Evolutionary conservation across 1,140 invertebrate species (phyloP).

Genomic region (Lysiphlebus fabarum): DNA sequence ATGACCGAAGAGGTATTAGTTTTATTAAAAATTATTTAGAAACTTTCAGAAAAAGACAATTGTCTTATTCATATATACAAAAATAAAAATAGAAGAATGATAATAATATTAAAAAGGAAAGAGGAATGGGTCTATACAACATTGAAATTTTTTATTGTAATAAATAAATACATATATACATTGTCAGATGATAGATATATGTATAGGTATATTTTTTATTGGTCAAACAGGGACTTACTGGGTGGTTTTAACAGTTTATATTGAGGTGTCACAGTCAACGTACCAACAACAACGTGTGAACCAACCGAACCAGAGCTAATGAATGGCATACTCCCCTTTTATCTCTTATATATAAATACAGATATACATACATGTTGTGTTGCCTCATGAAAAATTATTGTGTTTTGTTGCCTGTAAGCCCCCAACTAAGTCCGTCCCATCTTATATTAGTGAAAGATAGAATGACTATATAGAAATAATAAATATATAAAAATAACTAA

Average conservation of each 20-base stretch:
- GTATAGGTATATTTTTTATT: neutral
- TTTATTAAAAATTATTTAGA: no score
- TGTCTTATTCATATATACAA: no score
- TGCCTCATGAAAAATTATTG: constrained; percentile 33
- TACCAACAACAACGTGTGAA: constrained; percentile 33
- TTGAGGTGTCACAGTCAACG: constrained; percentile 31
- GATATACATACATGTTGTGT: no score
- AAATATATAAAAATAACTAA: neutral
- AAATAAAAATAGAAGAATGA: no score
- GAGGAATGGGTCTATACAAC: no score
- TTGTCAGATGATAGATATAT: neutral
- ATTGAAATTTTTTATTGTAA: no score
- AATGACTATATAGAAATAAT: constrained; percentile 18
- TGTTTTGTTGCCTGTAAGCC: constrained; percentile 23
- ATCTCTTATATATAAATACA: constrained; percentile 8
- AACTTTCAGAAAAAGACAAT: no score
- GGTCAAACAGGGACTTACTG: constrained; percentile 4
- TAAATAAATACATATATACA: no score
- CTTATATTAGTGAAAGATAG: no score
- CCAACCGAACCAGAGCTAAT: constrained; percentile 32
- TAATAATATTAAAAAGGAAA: no score
- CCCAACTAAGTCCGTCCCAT: constrained; percentile 7
- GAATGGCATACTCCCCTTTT: constrained; percentile 30
- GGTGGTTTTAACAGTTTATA: constrained; percentile 13
- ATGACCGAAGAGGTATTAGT: no score